Evolutionary conservation across 2,113 vertebrate species (phyloP).

Genomic region (Neogale vison): DNA sequence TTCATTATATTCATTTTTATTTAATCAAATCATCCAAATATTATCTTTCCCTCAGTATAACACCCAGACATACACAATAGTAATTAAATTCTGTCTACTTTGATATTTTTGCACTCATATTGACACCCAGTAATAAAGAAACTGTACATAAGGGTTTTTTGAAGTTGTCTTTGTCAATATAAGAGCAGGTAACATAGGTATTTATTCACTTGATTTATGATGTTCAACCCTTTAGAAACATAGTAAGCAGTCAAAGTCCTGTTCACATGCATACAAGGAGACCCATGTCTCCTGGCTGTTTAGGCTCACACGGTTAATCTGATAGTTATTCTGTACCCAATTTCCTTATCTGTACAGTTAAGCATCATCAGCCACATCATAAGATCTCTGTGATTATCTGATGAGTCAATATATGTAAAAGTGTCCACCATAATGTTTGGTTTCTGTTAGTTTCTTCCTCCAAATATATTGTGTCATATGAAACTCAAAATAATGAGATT

Average conservation of each 20-base stretch:
- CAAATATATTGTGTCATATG: neutral
- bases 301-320: neutral
- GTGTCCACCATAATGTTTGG: neutral
- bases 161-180: neutral
- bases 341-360: neutral
- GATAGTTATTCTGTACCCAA: neutral
- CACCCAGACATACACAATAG: neutral
- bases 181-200: accelerated
- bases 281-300: neutral
- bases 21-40: neutral
- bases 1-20: neutral
- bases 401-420: neutral
- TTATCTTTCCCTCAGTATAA: neutral
- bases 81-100: neutral
- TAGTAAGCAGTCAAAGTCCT: neutral
- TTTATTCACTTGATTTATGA: neutral
- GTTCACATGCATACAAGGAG: neutral
- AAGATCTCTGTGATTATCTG: neutral
- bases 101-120: neutral
- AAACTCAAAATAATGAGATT: neutral
- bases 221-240: neutral
- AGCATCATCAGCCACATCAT: neutral
- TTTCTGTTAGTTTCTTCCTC: neutral
- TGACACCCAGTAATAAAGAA: neutral
- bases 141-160: neutral